Conservation (phyloP, 2,888 invertebrate species). For the Aricia artaxerxes region DNA sequence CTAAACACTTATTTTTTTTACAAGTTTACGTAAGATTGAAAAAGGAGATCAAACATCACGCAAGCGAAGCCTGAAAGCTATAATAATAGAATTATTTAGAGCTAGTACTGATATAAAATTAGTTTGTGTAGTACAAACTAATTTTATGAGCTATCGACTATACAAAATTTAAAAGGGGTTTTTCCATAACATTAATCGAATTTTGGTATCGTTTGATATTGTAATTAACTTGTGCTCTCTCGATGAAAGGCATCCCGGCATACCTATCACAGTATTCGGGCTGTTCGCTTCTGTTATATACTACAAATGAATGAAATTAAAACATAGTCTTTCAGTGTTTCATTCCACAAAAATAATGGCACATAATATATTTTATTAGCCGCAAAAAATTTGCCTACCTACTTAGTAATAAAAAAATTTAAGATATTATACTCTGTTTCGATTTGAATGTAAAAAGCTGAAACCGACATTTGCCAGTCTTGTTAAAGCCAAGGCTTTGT, state of each 20-base stretch:
- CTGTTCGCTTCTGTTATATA: not conserved
- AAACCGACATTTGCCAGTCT: too few relatives aligned
- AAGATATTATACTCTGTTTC: too few relatives aligned
- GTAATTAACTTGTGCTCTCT: constrained; percentile 23
- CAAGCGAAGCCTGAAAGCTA: not conserved
- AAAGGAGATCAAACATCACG: too few relatives aligned
- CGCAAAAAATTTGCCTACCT: too few relatives aligned
- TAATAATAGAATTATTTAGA: not conserved
- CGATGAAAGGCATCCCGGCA: not conserved
- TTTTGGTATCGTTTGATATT: constrained; percentile 16
- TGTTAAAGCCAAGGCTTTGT: too few relatives aligned
- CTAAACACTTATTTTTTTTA: too few relatives aligned
- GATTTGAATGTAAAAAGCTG: too few relatives aligned
- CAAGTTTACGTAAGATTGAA: too few relatives aligned
- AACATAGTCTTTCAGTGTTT: not conserved
- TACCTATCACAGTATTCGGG: not conserved
- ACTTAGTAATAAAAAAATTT: too few relatives aligned
- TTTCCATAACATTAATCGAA: constrained; percentile 1
- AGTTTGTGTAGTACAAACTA: too few relatives aligned
- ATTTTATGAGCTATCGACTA: not conserved
- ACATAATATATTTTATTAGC: too few relatives aligned
- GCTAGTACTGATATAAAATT: not conserved
- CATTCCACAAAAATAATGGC: too few relatives aligned
- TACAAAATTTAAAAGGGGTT: not conserved
- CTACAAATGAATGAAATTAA: constrained; percentile 3